These are phyloP conservation scores for Scylla paramamosain DNA, from an alignment of 1,140 invertebrate genomes.

Conservation along the genomic window DNA sequence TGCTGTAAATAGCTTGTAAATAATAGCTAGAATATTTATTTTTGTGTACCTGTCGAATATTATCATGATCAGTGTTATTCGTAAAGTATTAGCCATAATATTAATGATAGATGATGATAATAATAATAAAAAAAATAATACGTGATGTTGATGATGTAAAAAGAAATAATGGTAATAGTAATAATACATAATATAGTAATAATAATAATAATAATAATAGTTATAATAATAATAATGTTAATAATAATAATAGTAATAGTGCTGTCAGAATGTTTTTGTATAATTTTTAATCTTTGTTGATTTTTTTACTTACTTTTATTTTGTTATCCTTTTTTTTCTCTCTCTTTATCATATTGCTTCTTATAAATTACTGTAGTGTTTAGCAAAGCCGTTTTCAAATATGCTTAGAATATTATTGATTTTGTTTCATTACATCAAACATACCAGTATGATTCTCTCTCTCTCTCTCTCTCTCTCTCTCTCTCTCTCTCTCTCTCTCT, in stretches of 20 bases:
- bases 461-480: conserved; percentile 10
- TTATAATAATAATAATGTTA: conserved; percentile 1
- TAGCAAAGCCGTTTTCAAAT: no score
- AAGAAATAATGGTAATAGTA: neutral
- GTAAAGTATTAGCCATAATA: neutral
- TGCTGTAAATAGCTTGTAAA: conserved; percentile 61
- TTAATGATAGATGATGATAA: neutral
- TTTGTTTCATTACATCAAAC: no score
- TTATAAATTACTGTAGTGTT: no score
- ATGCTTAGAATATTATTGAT: no score
- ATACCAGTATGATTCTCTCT: neutral
- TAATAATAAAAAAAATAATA: neutral
- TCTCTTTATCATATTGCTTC: no score
- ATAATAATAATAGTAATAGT: conserved; percentile 24
- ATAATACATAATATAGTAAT: neutral
- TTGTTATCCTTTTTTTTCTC: neutral
- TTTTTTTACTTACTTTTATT: neutral
- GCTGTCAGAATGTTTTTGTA: neutral
- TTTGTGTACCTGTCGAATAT: conserved; percentile 62
- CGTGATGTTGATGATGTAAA: neutral
- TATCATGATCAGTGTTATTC: neutral
- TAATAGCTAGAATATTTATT: conserved; percentile 70
- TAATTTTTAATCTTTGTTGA: neutral
- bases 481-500: no score
- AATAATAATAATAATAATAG: neutral